Percentiles rank a stretch among this genome's conserved stretches.
Conservation (phyloP, 1,140 invertebrate genomes). For the Polypedilum vanderplanki region DNA sequence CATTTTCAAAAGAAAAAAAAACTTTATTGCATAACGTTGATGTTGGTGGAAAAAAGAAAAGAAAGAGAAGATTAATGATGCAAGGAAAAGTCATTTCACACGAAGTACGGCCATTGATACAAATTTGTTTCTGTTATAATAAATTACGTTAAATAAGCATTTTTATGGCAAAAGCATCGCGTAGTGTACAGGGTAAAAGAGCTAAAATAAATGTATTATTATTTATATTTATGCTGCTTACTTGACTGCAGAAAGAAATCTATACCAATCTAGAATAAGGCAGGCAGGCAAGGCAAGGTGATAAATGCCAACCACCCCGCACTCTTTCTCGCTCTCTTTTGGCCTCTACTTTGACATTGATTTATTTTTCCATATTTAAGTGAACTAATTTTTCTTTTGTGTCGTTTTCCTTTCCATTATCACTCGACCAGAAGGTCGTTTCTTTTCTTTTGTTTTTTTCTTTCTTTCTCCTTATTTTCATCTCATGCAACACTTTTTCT, state of each 20-base stretch:
- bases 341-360: neutral
- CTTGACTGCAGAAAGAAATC: no score
- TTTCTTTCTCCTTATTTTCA: neutral
- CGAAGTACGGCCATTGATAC: neutral
- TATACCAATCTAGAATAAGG: no score
- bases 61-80: neutral
- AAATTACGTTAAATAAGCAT: neutral
- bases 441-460: neutral
- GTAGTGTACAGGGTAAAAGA: no score
- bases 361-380: constrained; percentile 15
- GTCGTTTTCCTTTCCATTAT: neutral
- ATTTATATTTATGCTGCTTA: no score
- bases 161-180: no score
- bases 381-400: constrained; percentile 7
- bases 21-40: no score
- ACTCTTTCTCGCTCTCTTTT: no score
- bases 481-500: neutral
- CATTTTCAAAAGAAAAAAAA: no score
- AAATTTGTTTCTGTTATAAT: neutral
- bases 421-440: constrained; percentile 3
- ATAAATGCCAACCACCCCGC: neutral
- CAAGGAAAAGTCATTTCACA: constrained; percentile 17
- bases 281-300: no score
- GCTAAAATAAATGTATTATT: no score
- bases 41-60: neutral